Evolutionary conservation across 2,888 invertebrate genomes (phyloP).

Genomic region (Galeopsomyia nigrocyanea): DNA sequence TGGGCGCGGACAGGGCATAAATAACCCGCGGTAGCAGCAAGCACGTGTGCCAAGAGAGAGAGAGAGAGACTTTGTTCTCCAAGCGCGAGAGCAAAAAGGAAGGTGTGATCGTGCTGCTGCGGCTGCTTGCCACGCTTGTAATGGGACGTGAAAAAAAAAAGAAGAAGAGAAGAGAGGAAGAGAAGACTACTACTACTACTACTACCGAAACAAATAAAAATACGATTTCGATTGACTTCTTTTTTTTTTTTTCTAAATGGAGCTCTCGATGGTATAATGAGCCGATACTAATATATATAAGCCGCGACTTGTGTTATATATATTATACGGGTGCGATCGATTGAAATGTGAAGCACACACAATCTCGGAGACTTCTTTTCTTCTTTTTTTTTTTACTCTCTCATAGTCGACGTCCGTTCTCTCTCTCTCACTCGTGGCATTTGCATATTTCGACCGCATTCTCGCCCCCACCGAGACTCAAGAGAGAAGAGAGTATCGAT

Average conservation of each 20-base stretch:
- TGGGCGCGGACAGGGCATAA: conserved; percentile 14
- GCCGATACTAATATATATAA: no score
- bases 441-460: no score
- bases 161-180: no score
- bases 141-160: conserved; percentile 11
- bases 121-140: conserved; percentile 29
- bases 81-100: background rate
- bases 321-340: no score
- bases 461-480: conserved; percentile 50
- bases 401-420: background rate
- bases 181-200: no score
- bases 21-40: conserved; percentile 21
- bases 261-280: no score
- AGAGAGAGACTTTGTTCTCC: conserved; percentile 22
- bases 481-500: conserved; percentile 68
- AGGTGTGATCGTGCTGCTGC: conserved; percentile 18
- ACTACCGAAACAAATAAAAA: conserved; percentile 38
- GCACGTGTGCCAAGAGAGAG: background rate
- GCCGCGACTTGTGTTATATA: no score
- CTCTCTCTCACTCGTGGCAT: background rate
- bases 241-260: background rate
- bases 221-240: no score
- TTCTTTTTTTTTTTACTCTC: conserved; percentile 18
- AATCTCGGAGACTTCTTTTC: no score
- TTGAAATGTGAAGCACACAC: no score